phyloP scores from a whole-genome alignment of 2,797 vertebrate species.

The Galagoides demidoff region DNA sequence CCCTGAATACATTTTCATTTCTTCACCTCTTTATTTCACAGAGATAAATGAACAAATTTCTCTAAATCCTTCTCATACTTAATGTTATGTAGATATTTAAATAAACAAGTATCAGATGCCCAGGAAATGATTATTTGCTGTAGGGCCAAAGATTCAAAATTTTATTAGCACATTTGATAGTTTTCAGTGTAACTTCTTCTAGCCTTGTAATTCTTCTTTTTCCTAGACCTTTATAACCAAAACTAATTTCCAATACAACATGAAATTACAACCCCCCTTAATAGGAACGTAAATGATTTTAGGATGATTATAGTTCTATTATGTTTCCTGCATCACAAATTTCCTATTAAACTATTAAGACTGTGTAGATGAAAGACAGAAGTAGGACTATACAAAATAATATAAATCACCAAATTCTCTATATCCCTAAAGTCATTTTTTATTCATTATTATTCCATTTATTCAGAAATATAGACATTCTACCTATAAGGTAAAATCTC shows the following conservation, averaged over 20 bases:
- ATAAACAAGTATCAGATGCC: neutral
- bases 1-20: constrained; percentile 20
- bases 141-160: neutral
- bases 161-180: constrained; percentile 17
- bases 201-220: neutral
- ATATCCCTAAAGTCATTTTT: neutral
- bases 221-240: neutral
- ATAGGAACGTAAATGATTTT: constrained; percentile 55
- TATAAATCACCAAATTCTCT: neutral
- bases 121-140: neutral
- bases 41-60: neutral
- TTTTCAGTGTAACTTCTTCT: neutral
- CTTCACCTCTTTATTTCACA: neutral
- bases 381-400: constrained; percentile 13
- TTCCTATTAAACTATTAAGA: constrained; percentile 52
- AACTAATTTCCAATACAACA: constrained; percentile 7
- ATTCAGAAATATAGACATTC: neutral
- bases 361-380: neutral
- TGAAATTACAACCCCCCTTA: constrained; percentile 27
- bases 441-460: neutral
- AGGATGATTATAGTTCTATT: constrained; percentile 22
- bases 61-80: neutral
- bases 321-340: constrained; percentile 37
- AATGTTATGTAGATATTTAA: neutral
- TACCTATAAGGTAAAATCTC: neutral